Percentiles rank a stretch among this genome's conserved stretches.
Evolutionary conservation across 1,140 invertebrate species (phyloP).

Genomic region (Aricia agestis): DNA sequence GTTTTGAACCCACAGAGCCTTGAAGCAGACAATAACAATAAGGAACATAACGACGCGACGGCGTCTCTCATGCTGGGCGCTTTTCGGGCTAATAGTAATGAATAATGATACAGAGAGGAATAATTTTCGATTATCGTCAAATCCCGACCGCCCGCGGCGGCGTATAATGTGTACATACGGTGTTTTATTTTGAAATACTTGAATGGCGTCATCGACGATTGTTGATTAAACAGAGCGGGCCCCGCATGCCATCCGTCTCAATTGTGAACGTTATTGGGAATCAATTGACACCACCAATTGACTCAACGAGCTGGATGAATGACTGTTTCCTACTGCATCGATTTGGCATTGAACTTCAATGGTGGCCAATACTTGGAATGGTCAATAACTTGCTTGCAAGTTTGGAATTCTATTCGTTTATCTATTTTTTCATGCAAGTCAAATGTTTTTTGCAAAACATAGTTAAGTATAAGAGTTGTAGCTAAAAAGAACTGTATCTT

Average conservation of each 20-base stretch:
- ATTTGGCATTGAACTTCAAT: constrained; percentile 2
- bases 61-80: neutral
- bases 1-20: neutral
- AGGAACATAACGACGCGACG: neutral
- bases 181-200: constrained; percentile 45
- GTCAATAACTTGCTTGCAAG: too few species aligned
- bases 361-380: too few species aligned
- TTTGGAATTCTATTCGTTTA: too few species aligned
- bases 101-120: constrained; percentile 1
- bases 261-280: constrained; percentile 74
- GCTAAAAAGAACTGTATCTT: too few species aligned
- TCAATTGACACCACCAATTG: constrained; percentile 67
- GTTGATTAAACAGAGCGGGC: constrained; percentile 65
- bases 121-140: constrained; percentile 42
- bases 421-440: too few species aligned
- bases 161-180: constrained; percentile 29
- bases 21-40: neutral
- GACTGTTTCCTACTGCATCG: constrained; percentile 25
- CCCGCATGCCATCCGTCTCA: constrained; percentile 64
- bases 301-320: constrained; percentile 48
- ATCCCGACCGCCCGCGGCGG: constrained; percentile 44
- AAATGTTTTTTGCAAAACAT: too few species aligned
- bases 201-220: constrained; percentile 45
- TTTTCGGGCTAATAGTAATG: neutral
- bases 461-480: too few species aligned